These are phyloP conservation scores for Hylaeus anthracinus DNA, from an alignment of 1,140 invertebrate species.

Conservation along the genomic window DNA sequence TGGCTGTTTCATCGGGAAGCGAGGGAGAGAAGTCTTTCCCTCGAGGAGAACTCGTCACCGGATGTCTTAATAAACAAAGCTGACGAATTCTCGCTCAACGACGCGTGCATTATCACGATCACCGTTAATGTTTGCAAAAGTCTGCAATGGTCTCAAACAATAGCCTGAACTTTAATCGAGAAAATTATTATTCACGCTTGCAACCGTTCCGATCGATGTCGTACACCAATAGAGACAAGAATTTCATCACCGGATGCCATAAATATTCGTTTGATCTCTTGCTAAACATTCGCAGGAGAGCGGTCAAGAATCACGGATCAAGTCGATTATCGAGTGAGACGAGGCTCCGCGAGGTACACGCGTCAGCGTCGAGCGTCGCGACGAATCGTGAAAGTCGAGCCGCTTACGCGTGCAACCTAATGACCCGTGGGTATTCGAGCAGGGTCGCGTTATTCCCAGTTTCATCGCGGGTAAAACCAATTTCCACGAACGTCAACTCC, in stretches of 20 bases:
- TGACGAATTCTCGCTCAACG: constrained; percentile 28
- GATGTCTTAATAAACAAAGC: constrained; percentile 42
- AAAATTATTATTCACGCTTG: no score
- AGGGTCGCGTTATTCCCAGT: constrained; percentile 27
- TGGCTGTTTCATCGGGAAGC: no score
- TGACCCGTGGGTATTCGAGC: constrained; percentile 35
- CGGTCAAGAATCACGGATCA: background rate
- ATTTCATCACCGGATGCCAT: no score
- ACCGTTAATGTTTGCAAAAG: no score
- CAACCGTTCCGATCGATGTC: no score
- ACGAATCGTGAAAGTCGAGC: constrained; percentile 12
- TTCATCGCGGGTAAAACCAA: constrained; percentile 31
- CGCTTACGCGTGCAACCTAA: constrained; percentile 33
- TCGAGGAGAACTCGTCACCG: constrained; percentile 16
- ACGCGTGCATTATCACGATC: background rate
- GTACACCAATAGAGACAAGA: no score
- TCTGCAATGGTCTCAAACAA: no score
- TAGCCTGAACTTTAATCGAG: no score
- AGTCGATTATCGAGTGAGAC: background rate
- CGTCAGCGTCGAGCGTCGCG: background rate
- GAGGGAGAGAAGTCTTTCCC: no score
- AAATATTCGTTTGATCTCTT: no score
- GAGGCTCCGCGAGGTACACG: background rate
- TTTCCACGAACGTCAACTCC: constrained; percentile 32
- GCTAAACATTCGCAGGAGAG: no score